Base-by-base conservation (phyloP, 2,888 invertebrate species). In the Gryllus longicercus region DNA sequence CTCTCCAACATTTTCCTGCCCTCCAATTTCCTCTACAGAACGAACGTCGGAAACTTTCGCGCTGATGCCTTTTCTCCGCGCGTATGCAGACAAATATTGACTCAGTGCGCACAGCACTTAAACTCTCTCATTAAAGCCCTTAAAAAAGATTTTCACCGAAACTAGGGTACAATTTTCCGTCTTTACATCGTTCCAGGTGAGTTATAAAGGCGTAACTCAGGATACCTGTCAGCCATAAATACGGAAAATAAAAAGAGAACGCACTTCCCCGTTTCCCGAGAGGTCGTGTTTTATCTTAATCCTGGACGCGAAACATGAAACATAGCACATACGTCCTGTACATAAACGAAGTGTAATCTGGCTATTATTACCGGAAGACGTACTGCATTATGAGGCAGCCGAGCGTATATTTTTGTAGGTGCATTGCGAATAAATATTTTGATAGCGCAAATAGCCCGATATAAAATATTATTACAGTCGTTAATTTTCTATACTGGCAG, bases 121-220 rank as follows among this genome's bases (percentile, higher is more conserved):
- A 63, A n/a, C n/a, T n/a, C n/a, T 5, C n/a, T 63, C 63, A 63
- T 63, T 63, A 63, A 8, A 8, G 63, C 12, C 5, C 63, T 63
- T 63, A 63, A 63, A 63, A 63, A 63, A 63, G 63, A 63, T 63
- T 63, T 63, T n/a, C 63, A 18, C 63, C n/a, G 63, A 63, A 63
- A 18, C 14, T 16, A 1, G 4, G 63, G 63, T 18, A n/a, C 63
- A 63, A 63, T 63, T 63, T 63, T 63, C 4, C n/a, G 63, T 63
- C 63, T 63, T 11, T 14, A 63, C 63, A 63, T 63, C 63, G 16
- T 63, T 14, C n/a, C 63, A 14, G 14, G 63, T 63, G 63, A 63
- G n/a, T 18, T 63, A 63, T 63, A n/a, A 18, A 18, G 63, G 16
- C 63, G n/a, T 63, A 63, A 63, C 5, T 63, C 63, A 63, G n/a